These are phyloP conservation scores for Polyploca ridens DNA, from an alignment of 2,888 invertebrate genomes.

Conservation along the genomic window DNA sequence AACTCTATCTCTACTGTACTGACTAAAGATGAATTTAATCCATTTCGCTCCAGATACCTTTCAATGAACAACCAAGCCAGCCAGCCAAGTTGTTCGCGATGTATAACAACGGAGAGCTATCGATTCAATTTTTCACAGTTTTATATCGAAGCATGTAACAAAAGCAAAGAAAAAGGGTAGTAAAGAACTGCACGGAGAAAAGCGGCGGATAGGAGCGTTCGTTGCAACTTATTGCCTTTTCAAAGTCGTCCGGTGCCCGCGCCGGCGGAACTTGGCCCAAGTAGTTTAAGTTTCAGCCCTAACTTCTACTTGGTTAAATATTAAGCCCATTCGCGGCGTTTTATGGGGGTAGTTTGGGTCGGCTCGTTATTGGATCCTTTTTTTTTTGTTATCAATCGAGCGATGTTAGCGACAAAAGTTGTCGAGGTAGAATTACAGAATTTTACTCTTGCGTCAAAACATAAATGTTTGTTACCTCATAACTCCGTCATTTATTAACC, in stretches of 20 bases:
- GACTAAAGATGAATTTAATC: too few species aligned
- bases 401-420: too few species aligned
- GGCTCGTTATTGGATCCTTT: slow-evolving; percentile 4
- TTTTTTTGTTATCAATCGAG: neutral
- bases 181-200: slow-evolving; percentile 1
- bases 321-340: slow-evolving; percentile 5
- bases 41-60: neutral
- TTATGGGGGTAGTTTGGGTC: neutral
- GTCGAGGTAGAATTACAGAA: too few species aligned
- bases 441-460: too few species aligned
- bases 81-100: neutral
- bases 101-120: neutral
- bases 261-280: neutral
- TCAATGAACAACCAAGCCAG: neutral
- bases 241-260: neutral
- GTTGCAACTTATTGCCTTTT: slow-evolving; percentile 5
- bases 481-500: too few species aligned
- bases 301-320: slow-evolving; percentile 9
- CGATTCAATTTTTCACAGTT: neutral
- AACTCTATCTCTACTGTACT: too few species aligned
- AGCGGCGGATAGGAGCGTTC: neutral
- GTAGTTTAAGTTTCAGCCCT: neutral
- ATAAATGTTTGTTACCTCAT: too few species aligned
- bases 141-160: neutral
- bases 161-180: neutral